Conservation (phyloP, 2,888 invertebrate species). For the Seira sanloemensis region DNA sequence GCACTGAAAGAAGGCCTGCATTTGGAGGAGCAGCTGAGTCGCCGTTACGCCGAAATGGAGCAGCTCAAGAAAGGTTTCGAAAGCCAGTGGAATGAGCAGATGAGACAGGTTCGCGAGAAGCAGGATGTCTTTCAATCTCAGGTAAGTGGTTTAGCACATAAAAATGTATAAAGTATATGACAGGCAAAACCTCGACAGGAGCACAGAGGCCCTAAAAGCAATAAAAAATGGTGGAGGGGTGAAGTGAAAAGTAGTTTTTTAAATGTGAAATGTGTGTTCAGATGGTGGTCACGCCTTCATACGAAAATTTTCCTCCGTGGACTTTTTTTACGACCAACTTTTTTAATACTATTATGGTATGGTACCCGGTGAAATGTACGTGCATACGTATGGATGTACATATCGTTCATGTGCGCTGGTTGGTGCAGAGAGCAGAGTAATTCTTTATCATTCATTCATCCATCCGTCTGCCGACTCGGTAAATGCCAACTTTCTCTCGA, state of each 20-base stretch:
- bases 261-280: conserved; percentile 26
- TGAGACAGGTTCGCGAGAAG: conserved; percentile 83
- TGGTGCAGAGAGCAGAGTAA: no score
- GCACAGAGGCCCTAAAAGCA: background rate
- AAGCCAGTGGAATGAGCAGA: conserved; percentile 84
- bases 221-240: background rate
- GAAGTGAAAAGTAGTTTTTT: conserved; percentile 29
- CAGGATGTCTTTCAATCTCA: conserved; percentile 82
- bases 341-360: no score
- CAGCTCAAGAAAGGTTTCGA: conserved; percentile 80
- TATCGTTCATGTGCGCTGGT: no score
- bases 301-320: no score
- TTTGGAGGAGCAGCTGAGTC: conserved; percentile 80
- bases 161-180: conserved; percentile 8
- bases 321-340: no score
- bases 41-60: conserved; percentile 81
- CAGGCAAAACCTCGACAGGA: no score
- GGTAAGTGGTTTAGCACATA: conserved; percentile 74
- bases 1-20: conserved; percentile 80
- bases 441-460: no score
- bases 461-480: no score
- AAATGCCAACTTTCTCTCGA: no score
- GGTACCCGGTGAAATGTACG: no score
- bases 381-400: no score
- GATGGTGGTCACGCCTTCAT: no score